Evolutionary conservation across 1,140 invertebrate species (phyloP), one percentile per base, ranked within the genome.

Genomic region (Aleiodes sp.): DNA sequence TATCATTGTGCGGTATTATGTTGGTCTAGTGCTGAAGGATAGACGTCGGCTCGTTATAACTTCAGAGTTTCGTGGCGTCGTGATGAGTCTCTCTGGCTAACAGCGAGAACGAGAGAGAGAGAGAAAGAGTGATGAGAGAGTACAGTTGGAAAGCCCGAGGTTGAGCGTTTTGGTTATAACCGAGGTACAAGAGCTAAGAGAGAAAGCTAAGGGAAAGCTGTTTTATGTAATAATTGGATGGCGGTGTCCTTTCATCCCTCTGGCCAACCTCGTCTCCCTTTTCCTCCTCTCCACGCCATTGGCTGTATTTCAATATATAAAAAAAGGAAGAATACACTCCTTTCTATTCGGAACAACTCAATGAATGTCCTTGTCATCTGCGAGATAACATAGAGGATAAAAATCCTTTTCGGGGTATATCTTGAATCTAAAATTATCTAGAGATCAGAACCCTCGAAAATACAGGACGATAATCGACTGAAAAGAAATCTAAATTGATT

Each of bases 191-290:
- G 8, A 3, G 26, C 9, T 21, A 21, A 52, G 14, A 52, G 16
- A 24, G 16, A 52, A 24, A 63, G 8, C 26, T 74, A 70, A 61
- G 59, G 68, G 76, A 77, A 72, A 75, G 77, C 60, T 43, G 75
- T 84, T 82, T 85, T 80, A 83, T 80, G 77, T 80, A 81, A 83
- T 83, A 83, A 83, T 84, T 84, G 83, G 83, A 83, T 78, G 78
- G 76, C 82, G 81, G 82, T 80, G 72, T 82, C 81, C 81, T 84
- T 82, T 82, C 80, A 82, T 84, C 81, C 73, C 24, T 6, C 7
- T 26, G 12, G 16, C 35, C 7, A 16, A 39, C 33, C 19, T 16
- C 31, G 9, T 4, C 39, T 33, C 24, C 14, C 24, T 10, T 41
- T 7, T 28, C 16, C 29, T 29, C 28, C 16, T 37, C 16, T 9